phyloP scores from a whole-genome alignment of 2,888 invertebrate genomes.

The Syrista parreyssii region DNA sequence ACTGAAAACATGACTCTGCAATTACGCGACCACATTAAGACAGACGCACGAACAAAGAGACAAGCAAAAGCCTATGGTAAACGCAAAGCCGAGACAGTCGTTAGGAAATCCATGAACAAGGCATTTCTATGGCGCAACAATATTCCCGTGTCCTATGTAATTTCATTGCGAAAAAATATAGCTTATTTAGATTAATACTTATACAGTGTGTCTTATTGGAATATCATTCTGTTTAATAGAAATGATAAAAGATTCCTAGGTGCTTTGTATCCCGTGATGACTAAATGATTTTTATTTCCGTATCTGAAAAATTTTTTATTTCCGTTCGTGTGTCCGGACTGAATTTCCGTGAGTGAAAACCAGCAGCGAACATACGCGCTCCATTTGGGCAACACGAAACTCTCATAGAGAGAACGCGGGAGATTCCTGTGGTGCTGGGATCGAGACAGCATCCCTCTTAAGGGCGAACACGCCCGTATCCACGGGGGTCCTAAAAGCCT shows the following conservation, averaged over 20 bases:
- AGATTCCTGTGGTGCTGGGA: slow-evolving; percentile 14
- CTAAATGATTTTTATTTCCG: not conserved
- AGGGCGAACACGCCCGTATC: slow-evolving; percentile 36
- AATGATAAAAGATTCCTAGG: not conserved
- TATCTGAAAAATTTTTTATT: not conserved
- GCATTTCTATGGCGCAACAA: slow-evolving; percentile 7
- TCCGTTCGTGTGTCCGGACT: not conserved
- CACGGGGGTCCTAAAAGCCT: slow-evolving; percentile 40
- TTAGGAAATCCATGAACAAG: slow-evolving; percentile 44
- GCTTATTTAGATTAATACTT: not conserved
- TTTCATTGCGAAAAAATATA: not conserved
- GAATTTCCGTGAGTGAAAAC: not conserved
- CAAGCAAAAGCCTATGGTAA: slow-evolving; percentile 2
- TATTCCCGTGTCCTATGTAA: not conserved
- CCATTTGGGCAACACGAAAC: slow-evolving; percentile 37
- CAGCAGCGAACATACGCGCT: slow-evolving; percentile 9
- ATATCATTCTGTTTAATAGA: not conserved
- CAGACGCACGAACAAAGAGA: slow-evolving; percentile 46
- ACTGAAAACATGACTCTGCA: slow-evolving; percentile 47
- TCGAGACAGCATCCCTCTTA: slow-evolving; percentile 34
- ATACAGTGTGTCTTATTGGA: not conserved
- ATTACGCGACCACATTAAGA: slow-evolving; percentile 52
- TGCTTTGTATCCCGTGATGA: not conserved
- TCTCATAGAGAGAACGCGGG: slow-evolving; percentile 26
- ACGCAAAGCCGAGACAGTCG: slow-evolving; percentile 37